phyloP scores from a whole-genome alignment of 2,113 vertebrate genomes.

The Callaeas wilsoni region DNA sequence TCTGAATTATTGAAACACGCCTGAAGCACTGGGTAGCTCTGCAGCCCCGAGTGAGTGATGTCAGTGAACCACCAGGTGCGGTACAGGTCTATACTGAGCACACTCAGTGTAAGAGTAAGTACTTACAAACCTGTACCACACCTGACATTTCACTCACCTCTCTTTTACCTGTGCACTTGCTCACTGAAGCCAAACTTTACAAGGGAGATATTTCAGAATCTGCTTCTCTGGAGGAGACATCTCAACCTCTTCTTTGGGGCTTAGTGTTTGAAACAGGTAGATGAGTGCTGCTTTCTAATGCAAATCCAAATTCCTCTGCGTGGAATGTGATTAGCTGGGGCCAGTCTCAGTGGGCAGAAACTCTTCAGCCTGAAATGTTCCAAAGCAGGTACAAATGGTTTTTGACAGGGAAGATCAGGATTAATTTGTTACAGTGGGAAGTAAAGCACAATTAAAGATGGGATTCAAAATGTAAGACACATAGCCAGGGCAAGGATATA shows the following conservation, averaged over 20 bases:
- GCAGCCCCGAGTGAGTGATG: not conserved
- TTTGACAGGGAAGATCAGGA: not conserved
- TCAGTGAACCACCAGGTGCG: not conserved
- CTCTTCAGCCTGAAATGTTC: not conserved
- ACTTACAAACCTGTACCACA: not conserved
- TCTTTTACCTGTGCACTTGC: not conserved
- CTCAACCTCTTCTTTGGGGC: not conserved
- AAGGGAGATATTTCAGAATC: not conserved
- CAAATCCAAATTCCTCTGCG: not conserved
- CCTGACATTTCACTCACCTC: not conserved
- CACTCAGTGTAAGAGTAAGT: too few species aligned
- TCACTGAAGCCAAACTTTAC: not conserved
- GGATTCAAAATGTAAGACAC: not conserved
- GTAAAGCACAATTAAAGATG: not conserved
- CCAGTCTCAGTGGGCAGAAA: not conserved
- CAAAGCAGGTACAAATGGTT: not conserved
- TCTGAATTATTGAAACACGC: not conserved
- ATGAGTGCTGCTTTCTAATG: not conserved
- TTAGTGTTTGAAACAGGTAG: not conserved
- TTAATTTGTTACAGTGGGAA: not conserved
- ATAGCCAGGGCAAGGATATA: not conserved
- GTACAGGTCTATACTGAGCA: not conserved
- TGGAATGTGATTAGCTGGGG: not conserved
- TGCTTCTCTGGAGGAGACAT: not conserved
- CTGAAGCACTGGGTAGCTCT: not conserved